A percentile compares a stretch with the other conserved stretches of the same genome.
Conservation (phyloP, 2,113 vertebrate genomes). For the Anhinga rufa region DNA sequence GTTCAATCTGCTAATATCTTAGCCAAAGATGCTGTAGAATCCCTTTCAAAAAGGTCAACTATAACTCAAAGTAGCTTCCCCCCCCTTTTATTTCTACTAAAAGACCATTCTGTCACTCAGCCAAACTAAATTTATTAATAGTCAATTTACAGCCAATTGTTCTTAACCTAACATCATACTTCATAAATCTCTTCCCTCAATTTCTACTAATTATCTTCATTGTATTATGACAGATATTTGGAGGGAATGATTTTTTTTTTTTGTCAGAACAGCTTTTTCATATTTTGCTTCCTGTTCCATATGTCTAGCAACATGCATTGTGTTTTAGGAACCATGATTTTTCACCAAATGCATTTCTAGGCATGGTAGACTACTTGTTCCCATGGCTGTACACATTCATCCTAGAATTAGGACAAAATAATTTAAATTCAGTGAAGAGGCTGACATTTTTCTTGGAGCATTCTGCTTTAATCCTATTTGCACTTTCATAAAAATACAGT, state of each 20-base stretch:
- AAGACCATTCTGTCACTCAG: neutral
- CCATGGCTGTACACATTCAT: neutral
- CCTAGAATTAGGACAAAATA: slow-evolving; percentile 17
- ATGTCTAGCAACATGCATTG: neutral
- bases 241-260: neutral
- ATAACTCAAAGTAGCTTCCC: neutral
- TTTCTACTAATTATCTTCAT: neutral
- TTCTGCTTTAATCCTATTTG: slow-evolving; percentile 34
- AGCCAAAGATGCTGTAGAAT: neutral
- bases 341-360: neutral
- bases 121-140: neutral
- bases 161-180: neutral
- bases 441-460: slow-evolving; percentile 5
- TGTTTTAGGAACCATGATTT: neutral
- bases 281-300: neutral
- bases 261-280: neutral
- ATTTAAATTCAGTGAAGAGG: neutral
- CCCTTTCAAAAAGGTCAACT: neutral
- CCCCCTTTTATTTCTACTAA: neutral
- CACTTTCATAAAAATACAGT: neutral
- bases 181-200: neutral
- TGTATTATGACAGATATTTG: neutral
- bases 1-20: neutral
- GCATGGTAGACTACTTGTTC: neutral
- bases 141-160: neutral